Conservation (phyloP, 2,797 vertebrate species). For the Salarias fasciatus region DNA sequence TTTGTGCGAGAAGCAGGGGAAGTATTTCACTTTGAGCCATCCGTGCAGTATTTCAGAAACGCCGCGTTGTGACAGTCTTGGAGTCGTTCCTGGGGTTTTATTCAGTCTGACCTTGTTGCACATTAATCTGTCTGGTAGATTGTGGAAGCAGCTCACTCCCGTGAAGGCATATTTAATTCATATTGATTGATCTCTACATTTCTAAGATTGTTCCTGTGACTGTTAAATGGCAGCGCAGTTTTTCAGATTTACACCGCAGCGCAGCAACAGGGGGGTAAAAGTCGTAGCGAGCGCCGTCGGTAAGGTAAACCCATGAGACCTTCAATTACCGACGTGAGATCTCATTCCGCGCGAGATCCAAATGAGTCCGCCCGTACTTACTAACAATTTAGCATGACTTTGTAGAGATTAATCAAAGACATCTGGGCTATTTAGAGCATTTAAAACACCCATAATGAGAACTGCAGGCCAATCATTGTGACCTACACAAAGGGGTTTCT, state of each 20-base stretch:
- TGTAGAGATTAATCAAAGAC: constrained; percentile 75
- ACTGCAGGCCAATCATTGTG: constrained; percentile 71
- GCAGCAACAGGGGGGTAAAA: constrained; percentile 28
- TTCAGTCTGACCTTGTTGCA: constrained; percentile 41
- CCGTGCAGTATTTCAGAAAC: constrained; percentile 24
- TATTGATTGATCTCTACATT: constrained; percentile 57
- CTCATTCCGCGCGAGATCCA: constrained; percentile 43
- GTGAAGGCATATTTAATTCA: constrained; percentile 36
- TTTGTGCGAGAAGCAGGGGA: constrained; percentile 3
- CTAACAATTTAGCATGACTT: constrained; percentile 72
- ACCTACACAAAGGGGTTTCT: constrained; percentile 71
- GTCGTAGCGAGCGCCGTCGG: constrained; percentile 32
- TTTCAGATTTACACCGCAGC: constrained; percentile 43
- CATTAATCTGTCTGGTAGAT: constrained; percentile 31
- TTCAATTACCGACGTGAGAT: constrained; percentile 56
- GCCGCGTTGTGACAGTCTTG: constrained; percentile 14
- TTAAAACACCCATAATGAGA: constrained; percentile 71
- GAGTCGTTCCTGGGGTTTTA: constrained; percentile 22
- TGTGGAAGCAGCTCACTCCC: constrained; percentile 21
- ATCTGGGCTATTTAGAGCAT: constrained; percentile 70
- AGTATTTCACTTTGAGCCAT: constrained; percentile 28
- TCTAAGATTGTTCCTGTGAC: constrained; percentile 25
- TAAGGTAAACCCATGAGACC: constrained; percentile 45
- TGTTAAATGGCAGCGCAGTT: constrained; percentile 22
- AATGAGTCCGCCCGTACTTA: constrained; percentile 46